These are phyloP conservation scores for Cryptops parisi DNA, from an alignment of 2,888 invertebrate species.

Conservation along the genomic window DNA sequence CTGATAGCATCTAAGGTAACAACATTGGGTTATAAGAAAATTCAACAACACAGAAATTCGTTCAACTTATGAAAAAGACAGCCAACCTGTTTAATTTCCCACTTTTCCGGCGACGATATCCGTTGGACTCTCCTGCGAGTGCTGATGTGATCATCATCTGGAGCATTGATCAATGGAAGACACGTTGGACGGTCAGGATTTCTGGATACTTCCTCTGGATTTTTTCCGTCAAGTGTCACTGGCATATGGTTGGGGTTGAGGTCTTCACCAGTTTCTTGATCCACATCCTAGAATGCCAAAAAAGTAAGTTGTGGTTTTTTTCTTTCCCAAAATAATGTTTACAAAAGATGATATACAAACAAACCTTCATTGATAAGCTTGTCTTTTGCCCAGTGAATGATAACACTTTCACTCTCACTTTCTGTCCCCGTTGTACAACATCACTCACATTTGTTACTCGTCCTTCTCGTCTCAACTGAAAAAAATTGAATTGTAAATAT, in stretches of 20 bases:
- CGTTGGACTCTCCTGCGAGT: slow-evolving; percentile 67
- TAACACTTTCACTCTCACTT: slow-evolving; percentile 81
- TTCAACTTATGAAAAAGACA: not conserved
- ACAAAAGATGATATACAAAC: slow-evolving; percentile 10
- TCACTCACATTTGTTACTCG: slow-evolving; percentile 88
- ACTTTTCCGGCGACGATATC: slow-evolving; percentile 85
- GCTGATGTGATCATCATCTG: slow-evolving; percentile 56
- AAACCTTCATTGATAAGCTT: slow-evolving; percentile 77
- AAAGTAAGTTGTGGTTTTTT: too few relatives aligned
- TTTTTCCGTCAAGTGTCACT: slow-evolving; percentile 20
- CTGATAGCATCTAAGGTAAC: slow-evolving; percentile 61
- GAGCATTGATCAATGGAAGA: slow-evolving; percentile 34
- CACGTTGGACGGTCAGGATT: slow-evolving; percentile 82
- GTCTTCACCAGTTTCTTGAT: slow-evolving; percentile 87
- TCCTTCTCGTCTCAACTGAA: slow-evolving; percentile 73
- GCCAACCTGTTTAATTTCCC: slow-evolving; percentile 83
- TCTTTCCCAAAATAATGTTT: too few relatives aligned
- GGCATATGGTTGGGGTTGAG: slow-evolving; percentile 58
- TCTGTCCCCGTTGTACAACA: slow-evolving; percentile 76
- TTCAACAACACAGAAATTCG: not conserved
- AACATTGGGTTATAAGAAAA: not conserved
- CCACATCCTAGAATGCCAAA: too few relatives aligned
- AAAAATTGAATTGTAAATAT: slow-evolving; percentile 5
- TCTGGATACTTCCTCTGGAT: slow-evolving; percentile 52
- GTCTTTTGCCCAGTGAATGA: slow-evolving; percentile 89